Conservation (phyloP, 2,888 invertebrate species). For the Cybosia mesomella region DNA sequence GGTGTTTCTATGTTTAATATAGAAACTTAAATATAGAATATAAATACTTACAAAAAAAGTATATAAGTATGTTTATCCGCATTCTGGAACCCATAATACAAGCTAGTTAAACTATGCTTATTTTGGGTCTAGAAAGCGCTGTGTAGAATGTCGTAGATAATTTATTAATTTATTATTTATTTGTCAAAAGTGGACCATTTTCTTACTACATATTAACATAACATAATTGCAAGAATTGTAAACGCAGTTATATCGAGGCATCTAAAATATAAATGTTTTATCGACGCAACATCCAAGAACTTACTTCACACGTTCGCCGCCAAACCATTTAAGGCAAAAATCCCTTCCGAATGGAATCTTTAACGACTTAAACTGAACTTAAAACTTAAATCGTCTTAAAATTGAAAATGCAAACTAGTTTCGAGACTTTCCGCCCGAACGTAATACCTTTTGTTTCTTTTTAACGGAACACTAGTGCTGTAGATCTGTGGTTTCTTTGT, state of each 20-base stretch:
- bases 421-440: slow-evolving; percentile 58
- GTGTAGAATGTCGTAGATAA: no score
- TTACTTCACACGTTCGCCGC: slow-evolving; percentile 37
- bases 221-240: no score
- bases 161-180: no score
- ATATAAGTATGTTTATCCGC: no score
- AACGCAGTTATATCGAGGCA: not conserved
- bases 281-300: slow-evolving; percentile 26
- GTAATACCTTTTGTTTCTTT: slow-evolving; percentile 61
- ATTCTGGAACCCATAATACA: no score
- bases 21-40: no score
- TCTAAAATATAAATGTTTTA: not conserved
- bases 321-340: slow-evolving; percentile 68
- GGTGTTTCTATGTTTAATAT: no score
- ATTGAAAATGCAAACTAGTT: slow-evolving; percentile 83
- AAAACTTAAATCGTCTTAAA: slow-evolving; percentile 82
- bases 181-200: no score
- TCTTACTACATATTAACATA: no score
- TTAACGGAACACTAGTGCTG: slow-evolving; percentile 30
- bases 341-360: slow-evolving; percentile 69
- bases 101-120: no score
- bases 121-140: no score
- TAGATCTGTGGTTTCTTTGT: slow-evolving; percentile 9
- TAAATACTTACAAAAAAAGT: no score
- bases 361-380: slow-evolving; percentile 73